Evolutionary conservation across 2,113 vertebrate genomes (phyloP).

Genomic region (Lethenteron reissneri): DNA sequence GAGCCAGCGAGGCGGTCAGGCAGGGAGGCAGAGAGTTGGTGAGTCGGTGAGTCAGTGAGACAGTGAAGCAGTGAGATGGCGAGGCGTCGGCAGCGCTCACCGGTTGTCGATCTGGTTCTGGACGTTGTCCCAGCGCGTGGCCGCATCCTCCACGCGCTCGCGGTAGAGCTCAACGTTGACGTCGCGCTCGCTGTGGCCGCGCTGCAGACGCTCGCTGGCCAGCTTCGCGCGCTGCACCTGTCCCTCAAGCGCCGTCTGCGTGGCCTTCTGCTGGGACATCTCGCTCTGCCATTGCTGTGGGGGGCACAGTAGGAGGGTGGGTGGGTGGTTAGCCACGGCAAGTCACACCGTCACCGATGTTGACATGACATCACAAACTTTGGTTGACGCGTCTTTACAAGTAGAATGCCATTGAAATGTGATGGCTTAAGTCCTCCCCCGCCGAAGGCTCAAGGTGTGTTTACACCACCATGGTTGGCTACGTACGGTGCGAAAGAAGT

Average conservation of each 20-base stretch:
- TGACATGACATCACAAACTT: not conserved
- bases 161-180: slow-evolving; percentile 63
- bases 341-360: accelerated
- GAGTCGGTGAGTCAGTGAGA: too few relatives aligned
- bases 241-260: slow-evolving; percentile 39
- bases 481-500: too few relatives aligned
- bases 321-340: not conserved
- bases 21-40: too few relatives aligned
- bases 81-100: too few relatives aligned
- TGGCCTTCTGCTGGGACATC: slow-evolving; percentile 41
- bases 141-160: slow-evolving; percentile 35
- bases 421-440: too few relatives aligned
- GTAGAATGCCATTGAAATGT: not conserved
- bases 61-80: too few relatives aligned
- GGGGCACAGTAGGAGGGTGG: not conserved
- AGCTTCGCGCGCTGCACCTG: slow-evolving; percentile 44
- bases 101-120: slow-evolving; percentile 52
- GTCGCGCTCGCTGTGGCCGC: slow-evolving; percentile 54
- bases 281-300: slow-evolving; percentile 44
- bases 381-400: not conserved
- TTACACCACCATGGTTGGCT: too few relatives aligned
- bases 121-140: slow-evolving; percentile 64
- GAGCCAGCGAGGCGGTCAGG: too few relatives aligned
- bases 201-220: slow-evolving; percentile 49
- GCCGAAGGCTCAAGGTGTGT: too few relatives aligned